These are phyloP conservation scores for Penelope pileata DNA, from an alignment of 2,113 vertebrate species.

Conservation along the genomic window DNA sequence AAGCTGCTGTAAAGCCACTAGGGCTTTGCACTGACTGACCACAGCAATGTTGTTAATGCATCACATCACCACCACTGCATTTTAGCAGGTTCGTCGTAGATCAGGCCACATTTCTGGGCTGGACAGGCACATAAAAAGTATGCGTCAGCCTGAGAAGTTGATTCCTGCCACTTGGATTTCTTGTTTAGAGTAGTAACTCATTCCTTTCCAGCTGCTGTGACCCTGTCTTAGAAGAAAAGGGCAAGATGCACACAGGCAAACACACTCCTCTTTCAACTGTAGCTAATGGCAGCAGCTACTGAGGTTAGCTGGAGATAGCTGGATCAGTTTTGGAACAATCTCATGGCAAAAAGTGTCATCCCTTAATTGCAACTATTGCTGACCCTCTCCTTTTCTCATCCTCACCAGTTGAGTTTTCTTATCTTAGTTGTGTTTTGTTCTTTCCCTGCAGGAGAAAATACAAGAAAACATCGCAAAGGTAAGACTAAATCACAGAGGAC, in stretches of 20 bases:
- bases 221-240: not conserved
- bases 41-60: not conserved
- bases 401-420: not conserved
- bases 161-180: not conserved
- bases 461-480: slow-evolving; percentile 99
- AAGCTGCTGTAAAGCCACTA: not conserved
- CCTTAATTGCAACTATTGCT: not conserved
- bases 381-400: not conserved
- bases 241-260: not conserved
- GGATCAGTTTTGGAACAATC: not conserved
- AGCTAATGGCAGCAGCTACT: not conserved
- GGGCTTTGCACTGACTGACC: not conserved
- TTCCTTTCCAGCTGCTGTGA: not conserved
- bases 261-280: not conserved
- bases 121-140: not conserved
- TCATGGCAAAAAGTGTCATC: not conserved
- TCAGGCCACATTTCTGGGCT: not conserved
- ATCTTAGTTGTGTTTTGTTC: slow-evolving; percentile 75
- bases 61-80: not conserved
- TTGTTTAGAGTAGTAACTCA: not conserved
- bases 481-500: slow-evolving; percentile 76
- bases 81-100: not conserved
- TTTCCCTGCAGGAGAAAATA: slow-evolving; percentile 95
- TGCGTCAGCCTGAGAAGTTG: not conserved
- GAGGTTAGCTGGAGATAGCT: not conserved